Evolutionary conservation across 2,888 invertebrate species (phyloP).

Genomic region (Polydesmus complanatus): DNA sequence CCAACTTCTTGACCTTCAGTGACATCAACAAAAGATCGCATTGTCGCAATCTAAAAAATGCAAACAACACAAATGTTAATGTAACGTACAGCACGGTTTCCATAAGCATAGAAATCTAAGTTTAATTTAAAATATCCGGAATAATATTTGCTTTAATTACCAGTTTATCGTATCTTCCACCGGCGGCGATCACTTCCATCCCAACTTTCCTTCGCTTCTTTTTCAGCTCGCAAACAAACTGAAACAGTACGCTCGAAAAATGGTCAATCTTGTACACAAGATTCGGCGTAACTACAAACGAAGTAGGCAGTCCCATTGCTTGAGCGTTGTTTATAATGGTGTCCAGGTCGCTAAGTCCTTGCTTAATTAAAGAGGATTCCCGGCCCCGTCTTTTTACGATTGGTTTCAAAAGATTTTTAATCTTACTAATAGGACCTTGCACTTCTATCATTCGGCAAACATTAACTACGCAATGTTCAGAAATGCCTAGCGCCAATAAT

Average conservation of each 20-base stretch:
- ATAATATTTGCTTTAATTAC: too few relatives aligned
- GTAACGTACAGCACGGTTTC: neutral
- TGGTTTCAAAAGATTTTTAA: constrained; percentile 28
- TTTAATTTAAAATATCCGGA: too few relatives aligned
- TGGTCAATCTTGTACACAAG: constrained; percentile 46
- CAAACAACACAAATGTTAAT: constrained; percentile 4
- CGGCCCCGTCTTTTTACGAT: constrained; percentile 29
- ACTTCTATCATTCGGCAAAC: constrained; percentile 52
- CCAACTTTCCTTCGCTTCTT: constrained; percentile 40
- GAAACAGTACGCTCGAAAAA: constrained; percentile 53
- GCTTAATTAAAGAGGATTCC: constrained; percentile 48
- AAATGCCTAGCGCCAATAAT: constrained; percentile 51
- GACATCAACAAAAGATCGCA: constrained; percentile 11
- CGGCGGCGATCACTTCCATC: constrained; percentile 64
- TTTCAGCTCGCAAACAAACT: constrained; percentile 46
- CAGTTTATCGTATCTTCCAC: constrained; percentile 77
- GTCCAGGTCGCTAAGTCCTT: constrained; percentile 60
- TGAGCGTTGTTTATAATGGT: constrained; percentile 53
- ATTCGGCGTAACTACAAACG: constrained; percentile 43
- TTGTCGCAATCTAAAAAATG: constrained; percentile 3
- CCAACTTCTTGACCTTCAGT: constrained; percentile 14
- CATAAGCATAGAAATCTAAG: too few relatives aligned
- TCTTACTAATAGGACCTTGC: constrained; percentile 47
- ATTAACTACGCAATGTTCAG: constrained; percentile 48
- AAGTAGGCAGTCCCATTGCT: constrained; percentile 54